Evolutionary conservation across 2,113 vertebrate species (phyloP), one percentile per base, ranked within the genome.

Genomic region (Tonatia bakeri): DNA sequence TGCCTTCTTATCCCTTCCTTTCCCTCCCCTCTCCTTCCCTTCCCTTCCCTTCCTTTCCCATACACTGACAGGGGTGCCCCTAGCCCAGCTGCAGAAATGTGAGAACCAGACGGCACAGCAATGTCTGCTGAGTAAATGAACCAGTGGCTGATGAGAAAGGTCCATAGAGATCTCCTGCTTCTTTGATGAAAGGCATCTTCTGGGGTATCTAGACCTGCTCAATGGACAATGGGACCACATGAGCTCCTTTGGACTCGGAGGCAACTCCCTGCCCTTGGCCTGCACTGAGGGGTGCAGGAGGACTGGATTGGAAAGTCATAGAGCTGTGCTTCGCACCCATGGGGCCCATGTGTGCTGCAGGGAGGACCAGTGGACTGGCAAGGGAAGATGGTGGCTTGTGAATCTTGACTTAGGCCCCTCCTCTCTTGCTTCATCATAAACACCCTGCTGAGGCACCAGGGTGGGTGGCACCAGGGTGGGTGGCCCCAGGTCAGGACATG

Each of bases 221-320:
- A 1, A 1, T 8, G 52, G 61, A 17, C 75, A 45, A 4, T 0
- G 2, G 72, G 67, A 45, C 7, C 50, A 40, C 1, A 2, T 4
- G 94, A 38, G 22, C 38, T 83, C 38, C 31, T 67, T 38, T 67
- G 82, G 72, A n/a, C n/a, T 81, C 3, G 16, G 73, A 77, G 81
- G 40, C 1, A 5, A 4, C 40, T 16, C 31, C 50, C 72, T 16
- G 15, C 5, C 31, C 40, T 54, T 73, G 75, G 31, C 43, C 40
- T 5, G 4, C 22, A 33, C 26, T 7, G 5, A 45, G 10, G 69
- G 36, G 43, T 43, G 5, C 5, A 1, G 14, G 14, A 3, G 14
- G 19, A 26, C 28, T 72, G 75, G 52, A 11, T 40, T 13, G 33
- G 26, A 28, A 76, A 20, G 69, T 45, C 3, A 2, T 1, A 22